Base-by-base conservation (phyloP, 2,797 vertebrate species). In the Falco rusticolus region DNA sequence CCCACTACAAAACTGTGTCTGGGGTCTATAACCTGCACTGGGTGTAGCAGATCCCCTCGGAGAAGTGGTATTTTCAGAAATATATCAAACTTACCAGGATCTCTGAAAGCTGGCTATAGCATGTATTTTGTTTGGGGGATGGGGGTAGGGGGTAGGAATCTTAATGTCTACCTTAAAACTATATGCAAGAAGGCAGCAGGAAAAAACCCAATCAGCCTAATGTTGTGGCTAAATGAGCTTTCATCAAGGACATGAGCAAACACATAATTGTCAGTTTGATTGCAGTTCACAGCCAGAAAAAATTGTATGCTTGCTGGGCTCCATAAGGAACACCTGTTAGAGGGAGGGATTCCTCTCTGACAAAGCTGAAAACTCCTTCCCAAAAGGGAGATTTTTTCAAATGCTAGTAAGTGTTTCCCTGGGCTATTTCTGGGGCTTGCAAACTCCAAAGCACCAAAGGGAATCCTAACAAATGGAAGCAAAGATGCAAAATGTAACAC, bases 271-370 rank as follows among this genome's bases (percentile, higher is more conserved):
- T 74, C 34, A 37, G 78, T 79, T 57, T 66, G 48, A 80, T 41
- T 90, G 74, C 60, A 39, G 48, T 92, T 93, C 79, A 75, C 47
- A 87, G 53, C 28, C 74, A 80, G 76, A 83, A 87, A 54, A 48
- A 31, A 11, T 12, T 13, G n/a, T 41, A 8, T 28, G 53, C 57
- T 80, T 68, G 57, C 57, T 63, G 87, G 45, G 72, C 60, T 82
- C 29, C 1, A 1, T 65, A 59, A 77, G 37, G 64, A 88, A 5
- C 57, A 68, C 83, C 63, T 86, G 76, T n/a, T 93, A 81, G 64
- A 3, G 0, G 54, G 63, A 83, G 29, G 41, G 64, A 75, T 84
- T 92, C 60, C 74, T 91, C 71, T 53, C 82, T 89, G 54, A 78
- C 1, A 1, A 60, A 81, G 54, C 74, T 21, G 24, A 72, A 63